phyloP scores from a whole-genome alignment of 1,140 invertebrate species.

The Pseudomyrmex sp. region DNA sequence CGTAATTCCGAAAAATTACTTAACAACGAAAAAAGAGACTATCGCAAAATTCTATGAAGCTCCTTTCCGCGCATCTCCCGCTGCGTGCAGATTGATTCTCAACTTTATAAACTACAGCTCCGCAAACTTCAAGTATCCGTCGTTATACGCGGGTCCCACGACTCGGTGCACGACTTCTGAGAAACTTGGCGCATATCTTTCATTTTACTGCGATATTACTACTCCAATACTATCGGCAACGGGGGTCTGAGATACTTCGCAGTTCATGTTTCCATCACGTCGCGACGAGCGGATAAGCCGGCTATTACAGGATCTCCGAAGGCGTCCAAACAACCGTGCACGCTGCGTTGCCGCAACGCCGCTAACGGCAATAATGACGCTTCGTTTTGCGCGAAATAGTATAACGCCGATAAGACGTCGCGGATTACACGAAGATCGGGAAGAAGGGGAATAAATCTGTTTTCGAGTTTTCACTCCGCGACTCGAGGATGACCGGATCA shows the following conservation, averaged over 20 bases:
- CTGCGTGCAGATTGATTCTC: neutral
- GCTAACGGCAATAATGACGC: constrained; percentile 32
- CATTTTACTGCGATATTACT: constrained; percentile 16
- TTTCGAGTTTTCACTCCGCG: neutral
- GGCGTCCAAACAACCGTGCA: constrained; percentile 10
- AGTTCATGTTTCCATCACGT: constrained; percentile 13
- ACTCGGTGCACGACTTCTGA: neutral
- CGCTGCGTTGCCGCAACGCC: neutral
- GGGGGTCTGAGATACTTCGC: neutral
- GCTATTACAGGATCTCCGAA: constrained; percentile 6
- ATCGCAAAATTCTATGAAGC: neutral
- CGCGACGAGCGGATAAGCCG: constrained; percentile 3
- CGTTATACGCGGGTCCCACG: neutral
- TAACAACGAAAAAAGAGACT: neutral
- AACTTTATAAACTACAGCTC: neutral
- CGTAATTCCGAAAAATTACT: neutral
- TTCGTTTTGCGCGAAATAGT: constrained; percentile 19
- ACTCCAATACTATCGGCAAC: constrained; percentile 19
- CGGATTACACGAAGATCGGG: neutral
- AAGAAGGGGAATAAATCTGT: neutral
- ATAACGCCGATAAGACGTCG: constrained; percentile 17
- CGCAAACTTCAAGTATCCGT: too few species aligned
- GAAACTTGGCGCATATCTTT: constrained; percentile 22
- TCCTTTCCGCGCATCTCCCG: neutral
- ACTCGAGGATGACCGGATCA: constrained; percentile 4